phyloP scores from a whole-genome alignment of 2,113 vertebrate genomes.

The Gavia stellata region DNA sequence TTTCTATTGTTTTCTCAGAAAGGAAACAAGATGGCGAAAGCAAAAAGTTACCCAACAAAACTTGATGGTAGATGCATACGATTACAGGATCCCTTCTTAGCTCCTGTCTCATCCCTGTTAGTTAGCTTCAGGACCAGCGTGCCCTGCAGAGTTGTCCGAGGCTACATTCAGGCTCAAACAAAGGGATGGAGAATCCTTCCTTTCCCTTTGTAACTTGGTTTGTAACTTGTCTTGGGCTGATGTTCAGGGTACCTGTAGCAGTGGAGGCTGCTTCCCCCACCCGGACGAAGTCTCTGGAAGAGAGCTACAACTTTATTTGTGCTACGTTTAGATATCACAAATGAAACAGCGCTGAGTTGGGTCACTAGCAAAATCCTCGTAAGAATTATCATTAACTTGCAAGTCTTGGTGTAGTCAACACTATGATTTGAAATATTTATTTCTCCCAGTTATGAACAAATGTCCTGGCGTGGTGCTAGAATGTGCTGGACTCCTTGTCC shows the following conservation, averaged over 20 bases:
- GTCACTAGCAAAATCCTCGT: not conserved
- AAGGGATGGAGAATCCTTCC: not conserved
- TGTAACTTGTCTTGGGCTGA: not conserved
- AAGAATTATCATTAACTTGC: not conserved
- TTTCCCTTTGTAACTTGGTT: not conserved
- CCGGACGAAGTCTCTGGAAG: not conserved
- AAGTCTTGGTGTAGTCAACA: not conserved
- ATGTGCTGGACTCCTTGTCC: not conserved
- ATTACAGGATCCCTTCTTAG: not conserved
- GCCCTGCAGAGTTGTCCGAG: not conserved
- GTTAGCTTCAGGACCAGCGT: too few species aligned
- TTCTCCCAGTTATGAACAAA: not conserved
- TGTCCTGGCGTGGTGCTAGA: not conserved
- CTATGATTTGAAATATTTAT: not conserved
- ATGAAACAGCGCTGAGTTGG: not conserved
- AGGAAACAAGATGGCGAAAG: not conserved
- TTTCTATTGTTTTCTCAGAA: not conserved
- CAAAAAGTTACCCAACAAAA: not conserved
- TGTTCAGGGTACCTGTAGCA: not conserved
- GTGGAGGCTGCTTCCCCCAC: not conserved
- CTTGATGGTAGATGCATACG: not conserved
- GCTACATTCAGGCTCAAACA: not conserved
- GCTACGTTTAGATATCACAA: not conserved
- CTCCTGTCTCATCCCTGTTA: not conserved
- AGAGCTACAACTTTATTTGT: not conserved